Base-by-base conservation (phyloP, 2,888 invertebrate species). In the Pedicia rivosa region DNA sequence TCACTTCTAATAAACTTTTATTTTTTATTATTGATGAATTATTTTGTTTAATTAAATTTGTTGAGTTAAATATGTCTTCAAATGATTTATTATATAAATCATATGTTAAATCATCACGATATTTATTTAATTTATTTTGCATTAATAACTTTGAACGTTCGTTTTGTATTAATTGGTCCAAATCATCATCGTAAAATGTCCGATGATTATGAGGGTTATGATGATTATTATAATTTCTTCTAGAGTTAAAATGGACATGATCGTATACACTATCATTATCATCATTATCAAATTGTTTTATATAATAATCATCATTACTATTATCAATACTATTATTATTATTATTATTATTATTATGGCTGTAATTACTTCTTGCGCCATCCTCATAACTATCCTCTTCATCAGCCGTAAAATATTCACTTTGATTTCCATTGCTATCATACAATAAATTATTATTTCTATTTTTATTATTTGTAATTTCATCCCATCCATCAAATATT, bases 1-100 rank as follows among this genome's bases (percentile, higher is more conserved):
- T 56, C 22, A 60, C 59, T 40, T 61, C 61, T 22, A 61, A 44
- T 48, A 59, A 45, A 0, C 59, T 55, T 45, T 61, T 61, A 41
- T 55, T 59, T 40, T 56, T 52, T 25, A 16, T 16, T 24, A 24
- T 6, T 26, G 25, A 20, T 9, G 12, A n/a, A 30, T 37, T 31
- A 28, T 37, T 38, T 24, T 40, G 24, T 6, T 12, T 10, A 27
- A 24, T 10, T 12, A 12, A 12, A 27, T 27, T 10, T n/a, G 25
- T 14, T 26, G 35, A 35, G 8, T 34, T 22, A 19, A 27, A 25
- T 16, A 40, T 19, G 31, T 37, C 32, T 24, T 40, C 35, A 34
- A 28, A 36, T 17, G 35, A 35, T 17, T 35, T 34, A 3, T 40
- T 37, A 37, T 40, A 40, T 16, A 28, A 28, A 10, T 20, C 20